Conservation (phyloP, 2,113 vertebrate species). For the Stigmatopora nigra region DNA sequence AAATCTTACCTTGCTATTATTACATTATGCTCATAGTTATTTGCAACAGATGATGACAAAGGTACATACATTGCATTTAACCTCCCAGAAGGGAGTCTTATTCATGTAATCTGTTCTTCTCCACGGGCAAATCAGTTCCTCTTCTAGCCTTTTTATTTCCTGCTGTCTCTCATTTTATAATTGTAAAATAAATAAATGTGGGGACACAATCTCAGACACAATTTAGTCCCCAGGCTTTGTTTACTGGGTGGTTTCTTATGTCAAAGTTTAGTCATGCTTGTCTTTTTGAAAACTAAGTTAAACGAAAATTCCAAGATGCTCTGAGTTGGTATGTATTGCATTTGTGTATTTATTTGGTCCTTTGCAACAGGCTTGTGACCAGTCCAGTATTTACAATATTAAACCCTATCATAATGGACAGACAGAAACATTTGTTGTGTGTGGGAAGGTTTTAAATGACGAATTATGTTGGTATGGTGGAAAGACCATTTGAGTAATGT, state of each 20-base stretch:
- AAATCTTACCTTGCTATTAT: neutral
- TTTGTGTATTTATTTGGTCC: too few relatives aligned
- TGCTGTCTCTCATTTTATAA: neutral
- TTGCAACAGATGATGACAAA: neutral
- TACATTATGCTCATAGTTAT: neutral
- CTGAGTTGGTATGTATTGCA: too few relatives aligned
- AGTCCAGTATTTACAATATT: too few relatives aligned
- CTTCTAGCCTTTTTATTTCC: neutral
- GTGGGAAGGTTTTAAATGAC: too few relatives aligned
- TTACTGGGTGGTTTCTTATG: neutral
- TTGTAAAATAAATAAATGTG: neutral
- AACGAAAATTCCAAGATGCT: too few relatives aligned
- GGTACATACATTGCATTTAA: neutral
- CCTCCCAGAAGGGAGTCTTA: neutral
- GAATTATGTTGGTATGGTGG: too few relatives aligned
- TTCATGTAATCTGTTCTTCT: neutral
- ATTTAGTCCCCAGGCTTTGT: neutral
- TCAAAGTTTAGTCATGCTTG: neutral
- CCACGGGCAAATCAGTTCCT: neutral
- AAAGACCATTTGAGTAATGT: too few relatives aligned
- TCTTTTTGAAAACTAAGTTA: too few relatives aligned
- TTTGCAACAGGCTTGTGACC: too few relatives aligned
- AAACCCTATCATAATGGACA: too few relatives aligned
- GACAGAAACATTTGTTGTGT: too few relatives aligned
- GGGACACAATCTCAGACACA: neutral